These are phyloP conservation scores for Suncus etruscus DNA, from an alignment of 2,113 vertebrate species.

Conservation along the genomic window DNA sequence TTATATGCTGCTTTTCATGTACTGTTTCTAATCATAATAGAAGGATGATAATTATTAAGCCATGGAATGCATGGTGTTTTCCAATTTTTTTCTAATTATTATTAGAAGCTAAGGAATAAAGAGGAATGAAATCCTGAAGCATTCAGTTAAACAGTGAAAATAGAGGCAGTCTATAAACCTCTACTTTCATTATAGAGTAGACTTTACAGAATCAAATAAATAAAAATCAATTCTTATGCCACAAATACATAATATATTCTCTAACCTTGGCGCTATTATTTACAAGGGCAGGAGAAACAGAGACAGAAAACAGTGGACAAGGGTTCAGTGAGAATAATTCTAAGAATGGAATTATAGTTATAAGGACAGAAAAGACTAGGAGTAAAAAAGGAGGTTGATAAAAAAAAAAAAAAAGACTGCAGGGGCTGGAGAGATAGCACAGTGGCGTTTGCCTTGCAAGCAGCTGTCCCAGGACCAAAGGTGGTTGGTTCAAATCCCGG, in stretches of 20 bases:
- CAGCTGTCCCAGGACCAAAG: too few species aligned
- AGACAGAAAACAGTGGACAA: not conserved
- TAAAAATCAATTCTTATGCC: constrained; percentile 9
- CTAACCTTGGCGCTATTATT: not conserved
- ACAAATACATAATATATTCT: constrained; percentile 32
- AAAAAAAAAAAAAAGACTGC: not conserved
- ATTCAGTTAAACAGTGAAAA: constrained; percentile 60
- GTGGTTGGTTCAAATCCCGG: too few species aligned
- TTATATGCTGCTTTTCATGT: constrained; percentile 43
- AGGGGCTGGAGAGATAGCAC: too few species aligned
- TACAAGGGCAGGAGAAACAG: constrained; percentile 24
- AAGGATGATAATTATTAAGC: constrained; percentile 36
- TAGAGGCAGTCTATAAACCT: constrained; percentile 5
- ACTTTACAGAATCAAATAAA: not conserved
- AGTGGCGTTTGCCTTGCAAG: too few species aligned
- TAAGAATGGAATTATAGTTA: not conserved
- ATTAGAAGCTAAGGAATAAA: constrained; percentile 46
- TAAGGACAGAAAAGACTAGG: not conserved
- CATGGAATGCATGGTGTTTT: constrained; percentile 32
- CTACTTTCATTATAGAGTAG: constrained; percentile 40
- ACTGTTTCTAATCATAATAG: constrained; percentile 63
- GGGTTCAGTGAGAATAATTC: not conserved
- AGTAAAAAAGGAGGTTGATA: not conserved
- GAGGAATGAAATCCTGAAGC: constrained; percentile 48
- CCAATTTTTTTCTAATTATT: constrained; percentile 20